A percentile compares a stretch with the other conserved stretches of the same genome.
Evolutionary conservation across 2,888 invertebrate genomes (phyloP).

Genomic region (Pristionchus exspectatus): DNA sequence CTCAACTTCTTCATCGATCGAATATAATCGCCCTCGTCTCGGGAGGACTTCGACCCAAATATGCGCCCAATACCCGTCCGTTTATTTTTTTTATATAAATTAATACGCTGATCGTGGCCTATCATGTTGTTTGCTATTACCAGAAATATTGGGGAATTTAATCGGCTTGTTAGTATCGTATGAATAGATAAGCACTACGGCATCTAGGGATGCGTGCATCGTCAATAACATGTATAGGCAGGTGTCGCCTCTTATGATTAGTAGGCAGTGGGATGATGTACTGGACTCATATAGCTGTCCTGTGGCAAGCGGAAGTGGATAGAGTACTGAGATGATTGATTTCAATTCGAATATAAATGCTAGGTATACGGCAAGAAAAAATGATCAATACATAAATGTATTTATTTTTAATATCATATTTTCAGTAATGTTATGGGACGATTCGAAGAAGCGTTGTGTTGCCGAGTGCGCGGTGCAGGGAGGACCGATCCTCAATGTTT

Average conservation of each 20-base stretch:
- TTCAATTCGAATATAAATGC: too few species aligned
- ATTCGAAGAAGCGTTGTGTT: conserved; percentile 81
- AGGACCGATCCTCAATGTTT: conserved; percentile 65
- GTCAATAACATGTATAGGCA: background rate
- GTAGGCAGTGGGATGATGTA: background rate
- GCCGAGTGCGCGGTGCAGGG: conserved; percentile 79
- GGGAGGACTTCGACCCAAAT: conserved; percentile 82
- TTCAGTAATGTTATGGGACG: conserved; percentile 86
- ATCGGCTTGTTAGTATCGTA: too few species aligned
- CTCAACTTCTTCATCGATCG: conserved; percentile 90
- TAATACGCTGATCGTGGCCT: background rate
- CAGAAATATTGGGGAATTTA: too few species aligned
- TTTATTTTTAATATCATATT: background rate
- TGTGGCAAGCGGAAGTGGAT: too few species aligned
- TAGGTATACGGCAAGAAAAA: background rate
- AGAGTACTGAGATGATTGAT: too few species aligned
- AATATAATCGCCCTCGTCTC: conserved; percentile 90
- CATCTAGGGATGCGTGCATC: background rate
- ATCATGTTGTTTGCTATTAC: too few species aligned
- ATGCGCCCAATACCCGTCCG: conserved; percentile 47
- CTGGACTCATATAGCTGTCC: too few species aligned
- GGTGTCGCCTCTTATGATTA: background rate
- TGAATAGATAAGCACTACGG: too few species aligned
- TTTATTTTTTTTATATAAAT: background rate
- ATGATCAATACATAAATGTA: background rate